Conservation (phyloP, 2,888 invertebrate species). For the Bimastos eiseni region DNA sequence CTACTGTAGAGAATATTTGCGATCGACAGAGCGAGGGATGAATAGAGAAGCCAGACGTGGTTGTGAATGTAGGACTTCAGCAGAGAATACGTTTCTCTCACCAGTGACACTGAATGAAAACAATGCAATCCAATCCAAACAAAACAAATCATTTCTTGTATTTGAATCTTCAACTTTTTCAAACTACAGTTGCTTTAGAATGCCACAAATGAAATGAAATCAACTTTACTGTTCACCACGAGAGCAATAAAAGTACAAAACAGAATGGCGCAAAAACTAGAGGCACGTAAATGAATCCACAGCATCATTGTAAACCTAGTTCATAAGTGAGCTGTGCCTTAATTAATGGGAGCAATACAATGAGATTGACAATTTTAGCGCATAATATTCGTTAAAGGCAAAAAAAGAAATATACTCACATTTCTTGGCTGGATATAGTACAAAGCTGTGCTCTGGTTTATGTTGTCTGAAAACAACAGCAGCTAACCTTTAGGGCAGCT, state of each 20-base stretch:
- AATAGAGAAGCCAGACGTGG: conserved; percentile 59
- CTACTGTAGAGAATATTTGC: conserved; percentile 51
- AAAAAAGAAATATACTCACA: conserved; percentile 49
- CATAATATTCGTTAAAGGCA: not conserved
- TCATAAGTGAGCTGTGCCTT: no score
- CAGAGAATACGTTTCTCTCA: conserved; percentile 52
- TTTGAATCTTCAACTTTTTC: not conserved
- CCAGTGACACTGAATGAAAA: conserved; percentile 39
- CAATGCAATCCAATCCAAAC: conserved; percentile 47
- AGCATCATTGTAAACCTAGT: no score
- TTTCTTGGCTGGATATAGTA: conserved; percentile 54
- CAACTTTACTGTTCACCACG: no score
- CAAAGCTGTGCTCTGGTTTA: conserved; percentile 51
- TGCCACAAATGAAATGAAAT: not conserved
- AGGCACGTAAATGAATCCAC: no score
- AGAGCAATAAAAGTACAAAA: no score
- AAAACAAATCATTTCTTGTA: not conserved
- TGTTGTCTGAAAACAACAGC: conserved; percentile 48
- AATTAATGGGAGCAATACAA: no score
- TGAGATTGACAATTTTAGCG: no score
- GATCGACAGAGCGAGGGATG: conserved; percentile 54
- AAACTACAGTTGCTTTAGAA: not conserved
- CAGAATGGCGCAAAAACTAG: no score
- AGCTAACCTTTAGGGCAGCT: not conserved
- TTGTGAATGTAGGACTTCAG: conserved; percentile 60